phyloP scores from a whole-genome alignment of 2,113 vertebrate species.

The Heterotis niloticus region DNA sequence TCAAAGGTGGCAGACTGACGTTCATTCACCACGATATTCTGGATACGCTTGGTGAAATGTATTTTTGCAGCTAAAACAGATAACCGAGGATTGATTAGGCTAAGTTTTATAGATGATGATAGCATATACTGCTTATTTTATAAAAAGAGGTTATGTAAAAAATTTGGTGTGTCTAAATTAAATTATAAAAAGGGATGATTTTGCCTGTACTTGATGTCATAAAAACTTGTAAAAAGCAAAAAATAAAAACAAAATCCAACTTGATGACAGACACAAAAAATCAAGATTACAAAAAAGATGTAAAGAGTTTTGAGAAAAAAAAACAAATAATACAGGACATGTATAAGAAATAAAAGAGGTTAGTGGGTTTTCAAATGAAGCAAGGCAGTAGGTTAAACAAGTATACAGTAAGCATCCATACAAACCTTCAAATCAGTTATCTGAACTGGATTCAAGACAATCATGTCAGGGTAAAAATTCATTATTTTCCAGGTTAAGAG shows the following conservation, averaged over 20 bases:
- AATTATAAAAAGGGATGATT: no score
- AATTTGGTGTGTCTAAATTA: not conserved
- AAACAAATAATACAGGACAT: constrained; percentile 35
- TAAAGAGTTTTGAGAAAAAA: not conserved
- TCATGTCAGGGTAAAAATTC: constrained; percentile 80
- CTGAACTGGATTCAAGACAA: constrained; percentile 80
- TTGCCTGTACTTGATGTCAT: constrained; percentile 4
- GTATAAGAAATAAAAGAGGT: constrained; percentile 54
- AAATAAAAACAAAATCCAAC: constrained; percentile 30
- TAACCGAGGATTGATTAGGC: constrained; percentile 49
- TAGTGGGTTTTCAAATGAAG: constrained; percentile 42
- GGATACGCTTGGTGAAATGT: constrained; percentile 97
- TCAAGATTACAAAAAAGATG: constrained; percentile 26
- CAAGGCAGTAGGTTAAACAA: constrained; percentile 21
- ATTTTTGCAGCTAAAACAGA: constrained; percentile 90
- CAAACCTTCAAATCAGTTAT: constrained; percentile 89
- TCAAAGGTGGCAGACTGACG: constrained; percentile 93
- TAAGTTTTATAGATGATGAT: not conserved
- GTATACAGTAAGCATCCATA: constrained; percentile 33
- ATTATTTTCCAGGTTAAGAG: constrained; percentile 73
- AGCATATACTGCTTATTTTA: not conserved
- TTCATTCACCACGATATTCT: constrained; percentile 94
- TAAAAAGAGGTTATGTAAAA: not conserved
- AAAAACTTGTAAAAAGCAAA: constrained; percentile 14
- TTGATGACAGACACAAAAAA: constrained; percentile 24